A percentile compares a stretch with the other conserved stretches of the same genome.
Conservation (phyloP, 2,797 vertebrate species). For the Mus minutoides region DNA sequence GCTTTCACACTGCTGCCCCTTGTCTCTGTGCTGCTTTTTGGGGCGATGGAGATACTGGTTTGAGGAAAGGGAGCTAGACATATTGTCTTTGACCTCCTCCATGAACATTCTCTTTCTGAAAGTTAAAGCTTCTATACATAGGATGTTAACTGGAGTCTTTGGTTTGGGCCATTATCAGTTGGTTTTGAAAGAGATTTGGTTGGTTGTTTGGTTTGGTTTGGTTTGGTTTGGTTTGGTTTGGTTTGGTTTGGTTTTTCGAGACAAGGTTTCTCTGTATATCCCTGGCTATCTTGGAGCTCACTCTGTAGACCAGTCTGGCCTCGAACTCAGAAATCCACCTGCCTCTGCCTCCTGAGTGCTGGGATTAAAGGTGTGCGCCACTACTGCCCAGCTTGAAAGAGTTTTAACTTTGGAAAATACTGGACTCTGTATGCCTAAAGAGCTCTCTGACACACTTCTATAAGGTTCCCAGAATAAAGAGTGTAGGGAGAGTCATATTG, state of each 20-base stretch:
- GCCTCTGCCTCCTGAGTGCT: too few relatives aligned
- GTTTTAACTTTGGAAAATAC: background rate
- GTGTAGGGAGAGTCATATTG: background rate
- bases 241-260: too few relatives aligned
- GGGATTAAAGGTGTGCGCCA: too few relatives aligned
- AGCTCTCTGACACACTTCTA: background rate
- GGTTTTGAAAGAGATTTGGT: background rate
- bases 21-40: background rate
- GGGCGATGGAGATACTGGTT: background rate
- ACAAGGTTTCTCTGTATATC: too few relatives aligned
- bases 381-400: background rate
- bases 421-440: background rate
- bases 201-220: too few relatives aligned
- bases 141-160: background rate
- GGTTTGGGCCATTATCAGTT: background rate
- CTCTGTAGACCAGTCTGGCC: too few relatives aligned
- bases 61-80: background rate
- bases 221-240: too few relatives aligned
- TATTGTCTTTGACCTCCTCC: background rate
- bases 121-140: background rate
- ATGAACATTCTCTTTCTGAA: background rate
- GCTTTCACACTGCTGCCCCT: background rate
- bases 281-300: too few relatives aligned
- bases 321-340: too few relatives aligned
- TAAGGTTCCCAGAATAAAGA: background rate